A percentile compares a stretch with the other conserved stretches of the same genome.
Evolutionary conservation across 2,113 vertebrate species (phyloP).

Genomic region (Cranoglanis bouderius): DNA sequence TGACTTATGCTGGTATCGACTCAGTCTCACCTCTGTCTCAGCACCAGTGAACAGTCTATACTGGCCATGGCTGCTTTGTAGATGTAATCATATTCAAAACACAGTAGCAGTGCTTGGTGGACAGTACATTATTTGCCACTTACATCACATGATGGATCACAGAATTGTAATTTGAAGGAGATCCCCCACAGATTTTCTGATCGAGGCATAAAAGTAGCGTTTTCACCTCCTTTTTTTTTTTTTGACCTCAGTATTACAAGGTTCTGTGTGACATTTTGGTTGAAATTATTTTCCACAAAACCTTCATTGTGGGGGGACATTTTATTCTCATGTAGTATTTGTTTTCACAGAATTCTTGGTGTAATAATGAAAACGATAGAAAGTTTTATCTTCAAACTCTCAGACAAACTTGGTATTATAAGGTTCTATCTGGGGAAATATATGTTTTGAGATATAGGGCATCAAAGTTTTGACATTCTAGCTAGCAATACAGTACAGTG

Average conservation of each 20-base stretch:
- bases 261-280: background rate
- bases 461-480: background rate
- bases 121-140: constrained; percentile 11
- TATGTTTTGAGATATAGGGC: background rate
- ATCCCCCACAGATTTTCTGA: background rate
- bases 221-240: background rate
- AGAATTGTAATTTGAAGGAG: background rate
- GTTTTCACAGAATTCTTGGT: background rate
- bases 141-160: background rate
- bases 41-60: constrained; percentile 1
- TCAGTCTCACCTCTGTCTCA: constrained; percentile 24
- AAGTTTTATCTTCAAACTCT: background rate
- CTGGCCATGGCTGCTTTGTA: background rate
- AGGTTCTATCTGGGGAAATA: background rate
- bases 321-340: background rate
- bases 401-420: background rate
- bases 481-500: background rate
- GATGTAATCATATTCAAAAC: background rate
- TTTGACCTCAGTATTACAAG: background rate
- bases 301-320: background rate
- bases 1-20: constrained; percentile 31
- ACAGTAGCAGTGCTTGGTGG: background rate
- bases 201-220: background rate
- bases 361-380: constrained; percentile 6
- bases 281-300: background rate